Percentiles rank a stretch among this genome's conserved stretches.
These are phyloP conservation scores for Nettapus auritus DNA, from an alignment of 2,113 vertebrate species.

Conservation along the genomic window DNA sequence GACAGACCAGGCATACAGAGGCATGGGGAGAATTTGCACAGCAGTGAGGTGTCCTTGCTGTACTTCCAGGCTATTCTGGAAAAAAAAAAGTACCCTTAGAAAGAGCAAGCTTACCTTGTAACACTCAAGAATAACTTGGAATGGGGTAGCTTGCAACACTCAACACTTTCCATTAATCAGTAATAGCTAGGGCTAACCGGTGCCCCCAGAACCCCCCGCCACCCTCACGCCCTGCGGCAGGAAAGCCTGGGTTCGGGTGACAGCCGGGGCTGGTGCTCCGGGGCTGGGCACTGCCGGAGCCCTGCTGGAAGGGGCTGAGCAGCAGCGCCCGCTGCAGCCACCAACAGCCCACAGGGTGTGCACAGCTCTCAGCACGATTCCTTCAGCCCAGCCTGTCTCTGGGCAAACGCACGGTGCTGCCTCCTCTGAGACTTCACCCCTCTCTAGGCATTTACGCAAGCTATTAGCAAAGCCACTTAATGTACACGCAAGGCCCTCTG, in stretches of 20 bases:
- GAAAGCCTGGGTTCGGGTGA: not conserved
- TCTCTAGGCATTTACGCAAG: too few species aligned
- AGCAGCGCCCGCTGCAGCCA: rapidly evolving
- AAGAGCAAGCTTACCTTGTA: not conserved
- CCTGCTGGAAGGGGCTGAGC: rapidly evolving
- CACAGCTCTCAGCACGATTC: rapidly evolving
- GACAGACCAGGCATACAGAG: not conserved
- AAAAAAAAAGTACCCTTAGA: not conserved
- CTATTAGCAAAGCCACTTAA: not conserved
- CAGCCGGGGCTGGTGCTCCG: not conserved
- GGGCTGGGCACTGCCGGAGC: not conserved
- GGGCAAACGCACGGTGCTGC: rapidly evolving
- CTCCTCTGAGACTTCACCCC: not conserved
- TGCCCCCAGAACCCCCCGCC: rapidly evolving
- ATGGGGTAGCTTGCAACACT: not conserved
- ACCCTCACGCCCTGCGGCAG: rapidly evolving
- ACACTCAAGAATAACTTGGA: not conserved
- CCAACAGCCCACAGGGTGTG: rapidly evolving
- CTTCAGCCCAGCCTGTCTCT: not conserved
- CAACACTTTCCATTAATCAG: not conserved
- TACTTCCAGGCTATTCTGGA: not conserved
- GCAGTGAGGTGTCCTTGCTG: not conserved
- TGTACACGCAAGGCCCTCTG: rapidly evolving
- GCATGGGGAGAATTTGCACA: not conserved
- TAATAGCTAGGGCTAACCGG: not conserved